Evolutionary conservation across 37 sponge, comb jelly and placozoan species (phyloP), one percentile per base, ranked within the genome.

Genomic region (Amphimedon queenslandica): DNA sequence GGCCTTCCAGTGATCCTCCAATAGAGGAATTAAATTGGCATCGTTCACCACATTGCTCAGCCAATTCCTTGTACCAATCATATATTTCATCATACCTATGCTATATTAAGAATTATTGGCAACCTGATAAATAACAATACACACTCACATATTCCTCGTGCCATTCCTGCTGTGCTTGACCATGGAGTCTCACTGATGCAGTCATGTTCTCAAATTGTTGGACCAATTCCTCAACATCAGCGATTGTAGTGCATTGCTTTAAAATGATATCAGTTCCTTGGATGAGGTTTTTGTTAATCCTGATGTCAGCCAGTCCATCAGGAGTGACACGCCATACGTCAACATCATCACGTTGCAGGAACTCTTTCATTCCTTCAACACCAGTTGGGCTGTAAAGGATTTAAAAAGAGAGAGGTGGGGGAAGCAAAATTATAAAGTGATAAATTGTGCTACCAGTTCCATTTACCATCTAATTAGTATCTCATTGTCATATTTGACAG

Each of bases 1-100:
- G 42, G 1, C 79, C 82, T 58, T 83, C 73, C 24, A 11, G 1
- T 1, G 88, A 66, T 69, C 69, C 23, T 0, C 93, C 93, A 66
- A 87, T 87, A 34, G 78, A 63, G 37, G 73, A 42, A 0, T 47
- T 60, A 42, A 43, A 87, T 4, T 25, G 68, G 24, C 86, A 75
- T 0, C 75, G 4, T 25, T 53, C 6, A 10, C 65, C 16, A 42
- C 79, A 11, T 5, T 51, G 27, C 1, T 61, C 33, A 42, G 27
- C 23, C 27, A 60, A n/a, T 25, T 60, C 61, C 21, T 60, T n/a
- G 61, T 60, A 60, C 61, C 61, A 60, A 6, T 60, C 21, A 11
- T n/a, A 13, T 25, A 60, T 60, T 25, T 60, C 61, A 25, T 11
- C 28, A n/a, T 60, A 60, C 5, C 27, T 60, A 60, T 60, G 61